These are phyloP conservation scores for Enteromius unitaeniatus DNA, from an alignment of 2,797 vertebrate species.

Conservation along the genomic window DNA sequence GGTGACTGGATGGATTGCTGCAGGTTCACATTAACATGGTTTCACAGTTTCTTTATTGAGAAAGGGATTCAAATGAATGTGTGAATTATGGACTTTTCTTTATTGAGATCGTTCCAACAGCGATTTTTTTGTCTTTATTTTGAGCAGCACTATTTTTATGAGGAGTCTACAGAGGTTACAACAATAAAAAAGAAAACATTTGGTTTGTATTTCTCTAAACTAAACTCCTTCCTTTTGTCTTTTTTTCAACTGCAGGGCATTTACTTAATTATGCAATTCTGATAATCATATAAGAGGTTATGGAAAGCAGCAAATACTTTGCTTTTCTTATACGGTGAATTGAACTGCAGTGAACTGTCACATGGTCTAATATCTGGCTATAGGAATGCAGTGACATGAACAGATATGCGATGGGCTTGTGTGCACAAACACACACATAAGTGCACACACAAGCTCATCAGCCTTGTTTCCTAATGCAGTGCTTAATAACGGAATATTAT, in stretches of 20 bases:
- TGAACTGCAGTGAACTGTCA: slow-evolving; percentile 21
- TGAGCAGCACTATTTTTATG: slow-evolving; percentile 84
- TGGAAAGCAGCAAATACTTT: slow-evolving; percentile 1
- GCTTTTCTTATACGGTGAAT: slow-evolving; percentile 6
- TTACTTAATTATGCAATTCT: neutral
- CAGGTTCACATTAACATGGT: slow-evolving; percentile 68
- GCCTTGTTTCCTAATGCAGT: slow-evolving; percentile 33
- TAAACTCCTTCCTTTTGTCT: slow-evolving; percentile 66
- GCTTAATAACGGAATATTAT: slow-evolving; percentile 29
- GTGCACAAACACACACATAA: slow-evolving; percentile 1
- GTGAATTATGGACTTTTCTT: slow-evolving; percentile 77
- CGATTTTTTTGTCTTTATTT: slow-evolving; percentile 74
- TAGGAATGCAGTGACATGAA: neutral
- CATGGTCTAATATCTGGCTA: slow-evolving; percentile 30
- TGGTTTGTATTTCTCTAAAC: slow-evolving; percentile 85
- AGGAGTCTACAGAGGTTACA: slow-evolving; percentile 79
- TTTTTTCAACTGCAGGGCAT: slow-evolving; percentile 45
- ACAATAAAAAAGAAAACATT: slow-evolving; percentile 76
- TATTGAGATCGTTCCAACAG: slow-evolving; percentile 76
- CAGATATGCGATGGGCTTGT: slow-evolving; percentile 7
- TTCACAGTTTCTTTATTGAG: slow-evolving; percentile 51
- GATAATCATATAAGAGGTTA: neutral
- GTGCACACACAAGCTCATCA: slow-evolving; percentile 17
- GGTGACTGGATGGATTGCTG: slow-evolving; percentile 76
- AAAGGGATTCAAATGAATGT: slow-evolving; percentile 76